Percentiles rank a stretch among this genome's conserved stretches.
Evolutionary conservation across 2,797 vertebrate species (phyloP).

Genomic region (Gephyroberyx darwinii): DNA sequence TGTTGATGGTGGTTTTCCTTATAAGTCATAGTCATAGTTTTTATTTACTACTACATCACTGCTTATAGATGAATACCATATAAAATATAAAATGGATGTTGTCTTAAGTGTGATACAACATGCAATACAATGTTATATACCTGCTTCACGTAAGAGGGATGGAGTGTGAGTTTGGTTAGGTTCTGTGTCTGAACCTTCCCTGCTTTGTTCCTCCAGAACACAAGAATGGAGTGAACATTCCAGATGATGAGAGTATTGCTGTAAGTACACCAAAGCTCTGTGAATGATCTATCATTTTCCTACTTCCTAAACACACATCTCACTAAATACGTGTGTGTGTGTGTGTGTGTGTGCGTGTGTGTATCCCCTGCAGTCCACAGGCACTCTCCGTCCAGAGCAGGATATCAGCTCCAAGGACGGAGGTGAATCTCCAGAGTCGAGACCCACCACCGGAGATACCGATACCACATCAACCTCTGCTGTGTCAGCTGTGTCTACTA

Average conservation of each 20-base stretch:
- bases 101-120: no score
- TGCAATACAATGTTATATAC: neutral
- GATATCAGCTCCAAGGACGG: slow-evolving; percentile 83
- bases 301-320: slow-evolving; percentile 19
- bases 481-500: slow-evolving; percentile 53
- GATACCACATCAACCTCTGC: slow-evolving; percentile 65
- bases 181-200: neutral
- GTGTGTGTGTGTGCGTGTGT: slow-evolving; percentile 25
- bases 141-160: slow-evolving; percentile 12
- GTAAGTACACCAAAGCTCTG: slow-evolving; percentile 77
- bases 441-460: slow-evolving; percentile 58
- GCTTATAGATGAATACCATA: neutral
- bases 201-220: slow-evolving; percentile 80
- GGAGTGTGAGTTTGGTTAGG: slow-evolving; percentile 41
- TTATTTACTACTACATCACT: neutral
- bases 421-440: slow-evolving; percentile 63
- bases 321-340: slow-evolving; percentile 21
- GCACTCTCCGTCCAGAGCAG: slow-evolving; percentile 73
- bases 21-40: neutral
- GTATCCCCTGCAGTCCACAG: slow-evolving; percentile 73
- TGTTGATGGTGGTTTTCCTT: neutral
- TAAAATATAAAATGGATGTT: neutral
- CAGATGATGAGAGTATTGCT: slow-evolving; percentile 85
- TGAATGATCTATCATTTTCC: slow-evolving; percentile 19
- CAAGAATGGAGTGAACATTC: slow-evolving; percentile 82